phyloP scores from a whole-genome alignment of 92 coral and sea anemone species.

The Porites lobata region DNA sequence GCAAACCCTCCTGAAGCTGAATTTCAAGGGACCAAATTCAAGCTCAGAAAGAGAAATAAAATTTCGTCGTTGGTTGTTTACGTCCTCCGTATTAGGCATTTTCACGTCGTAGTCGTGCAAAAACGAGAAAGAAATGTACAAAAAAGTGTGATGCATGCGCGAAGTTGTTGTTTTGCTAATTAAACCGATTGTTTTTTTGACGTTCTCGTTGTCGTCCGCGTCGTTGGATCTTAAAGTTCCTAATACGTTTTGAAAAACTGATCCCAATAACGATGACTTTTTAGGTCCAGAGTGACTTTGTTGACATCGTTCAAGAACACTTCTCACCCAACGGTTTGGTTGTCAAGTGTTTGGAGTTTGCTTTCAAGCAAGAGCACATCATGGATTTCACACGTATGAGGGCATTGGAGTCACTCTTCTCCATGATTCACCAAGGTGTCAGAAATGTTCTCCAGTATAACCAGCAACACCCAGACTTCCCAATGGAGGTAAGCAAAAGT shows the following conservation, averaged over 20 bases:
- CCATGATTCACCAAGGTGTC: slow-evolving; percentile 97
- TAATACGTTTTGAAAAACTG: not conserved
- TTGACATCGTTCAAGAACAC: slow-evolving; percentile 91
- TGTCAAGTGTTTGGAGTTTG: slow-evolving; percentile 92
- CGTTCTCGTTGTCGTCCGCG: too few relatives aligned
- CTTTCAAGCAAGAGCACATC: slow-evolving; percentile 93
- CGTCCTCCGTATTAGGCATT: too few relatives aligned
- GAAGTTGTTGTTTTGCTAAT: too few relatives aligned
- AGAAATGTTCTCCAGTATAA: slow-evolving; percentile 95
- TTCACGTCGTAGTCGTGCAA: too few relatives aligned
- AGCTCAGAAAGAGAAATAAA: too few relatives aligned
- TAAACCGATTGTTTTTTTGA: too few relatives aligned
- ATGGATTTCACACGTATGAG: slow-evolving; percentile 99
- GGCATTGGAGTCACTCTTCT: slow-evolving; percentile 94
- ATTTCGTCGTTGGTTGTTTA: too few relatives aligned
- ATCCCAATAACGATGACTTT: not conserved
- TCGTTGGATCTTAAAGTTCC: too few relatives aligned
- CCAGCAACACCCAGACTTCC: slow-evolving; percentile 99
- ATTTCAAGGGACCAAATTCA: too few relatives aligned
- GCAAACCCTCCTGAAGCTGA: too few relatives aligned
- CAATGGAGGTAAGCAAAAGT: slow-evolving; percentile 85
- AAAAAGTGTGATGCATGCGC: too few relatives aligned
- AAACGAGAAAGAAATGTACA: too few relatives aligned
- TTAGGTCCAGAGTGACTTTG: slow-evolving; percentile 94
- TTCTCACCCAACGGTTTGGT: slow-evolving; percentile 94